Base-by-base conservation (phyloP, 2,888 invertebrate genomes). In the Strigamia transsilvanica region DNA sequence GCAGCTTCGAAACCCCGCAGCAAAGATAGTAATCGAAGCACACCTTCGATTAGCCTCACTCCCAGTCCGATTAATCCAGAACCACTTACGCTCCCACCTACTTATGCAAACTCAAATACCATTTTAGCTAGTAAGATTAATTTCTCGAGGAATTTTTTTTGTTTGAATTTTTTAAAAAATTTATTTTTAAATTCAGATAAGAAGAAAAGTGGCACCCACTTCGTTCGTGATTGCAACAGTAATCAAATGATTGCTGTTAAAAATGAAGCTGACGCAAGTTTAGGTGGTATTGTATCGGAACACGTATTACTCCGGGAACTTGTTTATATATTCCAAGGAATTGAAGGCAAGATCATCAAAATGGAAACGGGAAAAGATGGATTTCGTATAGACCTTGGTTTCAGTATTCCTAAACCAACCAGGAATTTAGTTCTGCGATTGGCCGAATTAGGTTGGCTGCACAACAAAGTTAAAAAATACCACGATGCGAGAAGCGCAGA, bases 261-360 rank as follows among this genome's bases (percentile, higher is more conserved):
- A 56, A 56, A n/a, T 18, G 56, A n/a, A n/a, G 15, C 18, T 1
- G 56, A 56, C n/a, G 56, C 56, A 5, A 21, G 56, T 7, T 18
- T 21, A 18, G 27, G 27, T n/a, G 38, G 77, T 12, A 84, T 85
- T 66, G 84, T 86, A 34, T 83, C 85, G n/a, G 87, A 88, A 83
- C 84, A 85, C 23, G 87, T 87, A 15, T 85, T 90, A 56, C 85
- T 90, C 27, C 86, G 88, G 86, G 96, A 95, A 86, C 91, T 96
- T 13, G 91, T 98, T 80, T 93, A 94, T 86, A 92, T 93, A 0
- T 93, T 97, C 84, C 95, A 96, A 87, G 98, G 98, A 4, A 94
- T 98, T 83, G 93, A 94, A 86, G 93, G 95, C 23, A 93, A 92
- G 85, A 91, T 92, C 85, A 89, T 94, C 27, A 92, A 91, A 84